Evolutionary conservation across 2,113 vertebrate species (phyloP).

Genomic region (Forbesichthys papilliferus): DNA sequence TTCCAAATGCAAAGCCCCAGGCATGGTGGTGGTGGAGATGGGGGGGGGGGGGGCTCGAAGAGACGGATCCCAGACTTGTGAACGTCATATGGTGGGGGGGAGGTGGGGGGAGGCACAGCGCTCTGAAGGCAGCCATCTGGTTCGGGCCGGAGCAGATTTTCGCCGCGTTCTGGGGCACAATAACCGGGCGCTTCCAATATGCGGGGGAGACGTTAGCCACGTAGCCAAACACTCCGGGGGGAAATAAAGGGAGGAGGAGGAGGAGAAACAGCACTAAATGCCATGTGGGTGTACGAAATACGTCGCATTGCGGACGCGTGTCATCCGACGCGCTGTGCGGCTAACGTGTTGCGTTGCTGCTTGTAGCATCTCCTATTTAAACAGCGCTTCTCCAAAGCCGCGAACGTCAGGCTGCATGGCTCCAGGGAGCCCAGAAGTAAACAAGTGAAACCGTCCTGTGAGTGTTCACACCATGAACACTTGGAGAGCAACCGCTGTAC

Average conservation of each 20-base stretch:
- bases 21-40: conserved; percentile 60
- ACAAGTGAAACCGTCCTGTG: not conserved
- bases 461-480: too few relatives aligned
- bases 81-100: conserved; percentile 80
- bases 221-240: conserved; percentile 62
- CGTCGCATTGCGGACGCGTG: conserved; percentile 34
- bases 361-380: conserved; percentile 49
- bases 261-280: conserved; percentile 21
- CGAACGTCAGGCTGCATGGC: conserved; percentile 29
- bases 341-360: conserved; percentile 56
- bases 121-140: conserved; percentile 78
- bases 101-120: conserved; percentile 72
- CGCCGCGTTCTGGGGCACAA: conserved; percentile 77
- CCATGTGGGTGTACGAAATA: conserved; percentile 58
- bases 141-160: conserved; percentile 79
- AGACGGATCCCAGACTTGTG: conserved; percentile 73
- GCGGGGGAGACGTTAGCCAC: conserved; percentile 55
- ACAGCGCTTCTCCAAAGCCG: conserved; percentile 30
- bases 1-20: conserved; percentile 71
- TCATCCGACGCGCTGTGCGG: conserved; percentile 46
- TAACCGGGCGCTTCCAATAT: conserved; percentile 74
- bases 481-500: too few relatives aligned
- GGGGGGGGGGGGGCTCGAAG: conserved; percentile 28
- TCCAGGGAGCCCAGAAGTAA: conserved; percentile 46
- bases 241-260: conserved; percentile 42